phyloP scores from a whole-genome alignment of 2,797 vertebrate genomes.

The Poecilia wingei region DNA sequence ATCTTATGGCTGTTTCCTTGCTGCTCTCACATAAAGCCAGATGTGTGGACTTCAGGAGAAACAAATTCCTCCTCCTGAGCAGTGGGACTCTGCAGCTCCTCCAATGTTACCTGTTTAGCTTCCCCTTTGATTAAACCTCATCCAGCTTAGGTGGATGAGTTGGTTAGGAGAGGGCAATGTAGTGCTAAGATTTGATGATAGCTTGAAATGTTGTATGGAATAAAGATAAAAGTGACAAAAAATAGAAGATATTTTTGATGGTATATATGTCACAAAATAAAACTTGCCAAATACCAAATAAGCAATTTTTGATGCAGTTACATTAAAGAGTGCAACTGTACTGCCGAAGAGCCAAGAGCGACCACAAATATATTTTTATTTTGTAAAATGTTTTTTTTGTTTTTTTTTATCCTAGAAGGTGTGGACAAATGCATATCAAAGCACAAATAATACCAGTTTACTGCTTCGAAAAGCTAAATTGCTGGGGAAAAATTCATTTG shows the following conservation, averaged over 20 bases:
- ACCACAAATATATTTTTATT: too few relatives aligned
- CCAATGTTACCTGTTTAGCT: background rate
- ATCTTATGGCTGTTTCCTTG: background rate
- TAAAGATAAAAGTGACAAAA: background rate
- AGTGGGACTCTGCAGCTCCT: background rate
- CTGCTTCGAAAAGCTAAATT: slow-evolving; percentile 46
- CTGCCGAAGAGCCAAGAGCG: background rate
- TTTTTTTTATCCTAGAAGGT: background rate
- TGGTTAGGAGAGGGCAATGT: background rate
- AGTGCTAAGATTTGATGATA: background rate
- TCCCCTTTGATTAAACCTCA: background rate
- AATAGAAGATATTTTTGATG: background rate
- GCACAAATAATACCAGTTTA: slow-evolving; percentile 9
- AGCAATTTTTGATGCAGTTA: background rate
- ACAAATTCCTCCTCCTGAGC: background rate
- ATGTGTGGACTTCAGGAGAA: background rate
- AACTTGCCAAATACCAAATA: background rate
- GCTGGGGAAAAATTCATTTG: slow-evolving; percentile 35
- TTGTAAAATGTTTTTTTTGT: too few relatives aligned
- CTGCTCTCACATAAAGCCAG: background rate
- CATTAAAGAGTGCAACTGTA: background rate
- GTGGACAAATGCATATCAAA: slow-evolving; percentile 9
- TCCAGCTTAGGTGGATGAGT: background rate
- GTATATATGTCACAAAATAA: background rate
- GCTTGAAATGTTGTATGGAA: background rate